phyloP scores from a whole-genome alignment of 2,888 invertebrate genomes.

The Cryptosula pallasiana region DNA sequence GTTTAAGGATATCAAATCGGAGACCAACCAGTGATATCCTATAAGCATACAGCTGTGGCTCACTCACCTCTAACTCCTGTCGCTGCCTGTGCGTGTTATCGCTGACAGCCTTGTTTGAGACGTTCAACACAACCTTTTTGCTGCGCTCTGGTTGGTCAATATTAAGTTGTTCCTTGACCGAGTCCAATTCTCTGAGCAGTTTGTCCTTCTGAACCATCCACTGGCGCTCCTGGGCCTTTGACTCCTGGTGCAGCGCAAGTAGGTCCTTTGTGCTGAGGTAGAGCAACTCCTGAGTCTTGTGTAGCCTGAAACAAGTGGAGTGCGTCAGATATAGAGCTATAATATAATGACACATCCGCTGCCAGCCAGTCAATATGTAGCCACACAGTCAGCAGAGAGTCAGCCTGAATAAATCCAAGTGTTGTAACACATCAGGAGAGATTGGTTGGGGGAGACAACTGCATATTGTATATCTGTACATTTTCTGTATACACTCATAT shows the following conservation, averaged over 20 bases:
- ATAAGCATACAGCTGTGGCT: background rate
- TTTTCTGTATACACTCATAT: no score
- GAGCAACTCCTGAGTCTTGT: conserved; percentile 53
- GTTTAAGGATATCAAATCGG: no score
- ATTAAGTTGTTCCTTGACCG: conserved; percentile 30
- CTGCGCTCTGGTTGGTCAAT: background rate
- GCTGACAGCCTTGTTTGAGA: conserved; percentile 14
- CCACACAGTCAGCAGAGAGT: no score
- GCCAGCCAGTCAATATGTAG: no score
- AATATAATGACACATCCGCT: no score
- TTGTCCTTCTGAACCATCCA: conserved; percentile 54
- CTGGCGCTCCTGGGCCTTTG: conserved; percentile 43
- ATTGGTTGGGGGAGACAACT: no score
- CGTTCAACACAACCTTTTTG: conserved; percentile 22
- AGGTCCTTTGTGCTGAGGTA: conserved; percentile 54
- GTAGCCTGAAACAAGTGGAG: conserved; percentile 42
- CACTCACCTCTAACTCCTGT: conserved; percentile 11
- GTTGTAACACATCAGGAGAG: no score
- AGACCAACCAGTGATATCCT: no score
- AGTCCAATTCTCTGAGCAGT: conserved; percentile 46
- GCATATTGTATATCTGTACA: no score
- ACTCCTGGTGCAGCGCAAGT: conserved; percentile 47
- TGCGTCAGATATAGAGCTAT: no score
- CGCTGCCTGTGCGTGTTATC: background rate
- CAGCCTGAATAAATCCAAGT: no score